Base-by-base conservation (phyloP, 1,140 invertebrate species). In the Cotesia glomerata region DNA sequence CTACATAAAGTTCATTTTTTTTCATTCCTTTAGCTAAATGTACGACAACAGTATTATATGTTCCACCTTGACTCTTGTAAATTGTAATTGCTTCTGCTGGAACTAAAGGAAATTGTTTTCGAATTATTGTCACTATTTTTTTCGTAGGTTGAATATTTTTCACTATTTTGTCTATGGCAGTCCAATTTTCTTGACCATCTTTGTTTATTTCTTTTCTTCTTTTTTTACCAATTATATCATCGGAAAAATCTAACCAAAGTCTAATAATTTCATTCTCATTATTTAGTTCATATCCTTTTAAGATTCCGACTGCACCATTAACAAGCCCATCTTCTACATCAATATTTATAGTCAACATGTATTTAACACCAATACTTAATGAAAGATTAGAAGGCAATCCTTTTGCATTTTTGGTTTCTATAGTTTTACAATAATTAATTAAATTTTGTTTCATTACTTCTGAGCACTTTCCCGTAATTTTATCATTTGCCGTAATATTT, bases 31-130 rank as follows among this genome's bases (percentile, higher is more conserved):
- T 39, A 8, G 61, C 52, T 18, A 73, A 39, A 70, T 75, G 68
- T 11, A 75, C 32, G 56, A 68, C 72, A 3, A 70, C 36, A 3
- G 70, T 69, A 18, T 75, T 18, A 71, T 76, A 77, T 0, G 78
- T 79, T 69, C 75, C 71, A 16, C 75, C 73, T 71, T 77, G 77
- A 63, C 63, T 74, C 69, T 79, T 76, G 45, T 77, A 75, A 32
- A 79, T 73, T 3, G 78, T 79, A 36, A 77, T 68, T 14, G 76
- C 75, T 70, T 79, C 76, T 4, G 76, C 73, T 26, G 73, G 66
- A 14, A 74, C 65, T 16, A 79, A 11, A 26, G 54, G 54, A 18
- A 58, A 18, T 58, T 54, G 54, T 1, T 58, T 18, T 18, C 16
- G 2, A 58, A 18, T 58, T 5, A 18, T 18, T 54, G 13, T 26